Conservation (phyloP, 2,113 vertebrate species). For the Crotalus viridis region DNA sequence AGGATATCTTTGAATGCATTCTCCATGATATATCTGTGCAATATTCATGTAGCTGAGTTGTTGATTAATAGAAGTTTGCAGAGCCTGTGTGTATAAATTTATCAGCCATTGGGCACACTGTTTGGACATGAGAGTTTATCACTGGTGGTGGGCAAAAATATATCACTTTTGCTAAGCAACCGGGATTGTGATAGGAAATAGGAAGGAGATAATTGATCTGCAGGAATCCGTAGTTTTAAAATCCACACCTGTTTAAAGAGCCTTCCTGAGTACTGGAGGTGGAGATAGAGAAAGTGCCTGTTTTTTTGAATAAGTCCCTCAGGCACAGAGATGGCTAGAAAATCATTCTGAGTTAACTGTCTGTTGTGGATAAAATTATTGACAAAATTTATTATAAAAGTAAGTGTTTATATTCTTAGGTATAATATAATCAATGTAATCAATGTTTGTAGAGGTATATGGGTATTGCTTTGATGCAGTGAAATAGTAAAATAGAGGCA, state of each 20-base stretch:
- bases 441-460: not conserved
- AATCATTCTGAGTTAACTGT: not conserved
- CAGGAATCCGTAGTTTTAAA: not conserved
- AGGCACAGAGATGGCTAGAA: not conserved
- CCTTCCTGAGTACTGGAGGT: not conserved
- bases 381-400: not conserved
- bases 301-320: not conserved
- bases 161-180: not conserved
- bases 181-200: not conserved
- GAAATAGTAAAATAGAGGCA: not conserved
- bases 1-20: not conserved
- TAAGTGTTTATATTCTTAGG: not conserved
- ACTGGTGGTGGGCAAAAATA: not conserved
- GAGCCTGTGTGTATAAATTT: not conserved
- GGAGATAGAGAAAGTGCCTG: not conserved
- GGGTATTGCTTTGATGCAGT: not conserved
- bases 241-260: not conserved
- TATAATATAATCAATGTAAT: not conserved
- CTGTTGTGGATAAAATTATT: not conserved
- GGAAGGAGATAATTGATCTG: not conserved
- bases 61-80: not conserved
- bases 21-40: not conserved
- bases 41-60: not conserved
- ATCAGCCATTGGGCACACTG: not conserved
- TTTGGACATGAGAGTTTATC: not conserved